These are phyloP conservation scores for Drosophila pruinosa DNA, from an alignment of 1,140 invertebrate species.

Conservation along the genomic window DNA sequence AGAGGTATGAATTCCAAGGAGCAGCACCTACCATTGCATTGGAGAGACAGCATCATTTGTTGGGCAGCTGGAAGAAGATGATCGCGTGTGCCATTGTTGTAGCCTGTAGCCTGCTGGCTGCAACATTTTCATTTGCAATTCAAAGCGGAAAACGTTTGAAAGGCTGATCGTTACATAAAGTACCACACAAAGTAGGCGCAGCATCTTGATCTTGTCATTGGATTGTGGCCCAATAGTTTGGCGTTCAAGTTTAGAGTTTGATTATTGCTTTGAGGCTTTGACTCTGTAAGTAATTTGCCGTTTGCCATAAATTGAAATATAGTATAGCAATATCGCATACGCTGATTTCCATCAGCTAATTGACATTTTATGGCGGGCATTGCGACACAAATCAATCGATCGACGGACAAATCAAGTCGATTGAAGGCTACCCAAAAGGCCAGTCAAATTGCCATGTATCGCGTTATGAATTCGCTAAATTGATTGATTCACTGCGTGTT, in stretches of 20 bases:
- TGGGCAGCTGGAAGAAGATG: conserved; percentile 15
- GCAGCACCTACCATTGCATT: not conserved
- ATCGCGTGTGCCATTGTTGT: conserved; percentile 51
- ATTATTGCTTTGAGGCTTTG: conserved; percentile 29
- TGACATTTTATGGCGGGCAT: conserved; percentile 72
- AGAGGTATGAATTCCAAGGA: conserved; percentile 8
- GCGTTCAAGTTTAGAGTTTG: not conserved
- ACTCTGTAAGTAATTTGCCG: conserved; percentile 46
- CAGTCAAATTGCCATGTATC: conserved; percentile 21
- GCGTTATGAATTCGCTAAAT: conserved; percentile 3
- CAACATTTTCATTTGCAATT: conserved; percentile 72
- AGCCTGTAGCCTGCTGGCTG: not conserved
- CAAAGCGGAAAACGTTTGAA: conserved; percentile 57
- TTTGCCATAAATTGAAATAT: conserved; percentile 72
- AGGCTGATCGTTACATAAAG: conserved; percentile 74
- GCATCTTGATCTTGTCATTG: conserved; percentile 72
- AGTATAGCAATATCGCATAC: conserved; percentile 45
- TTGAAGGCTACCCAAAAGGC: conserved; percentile 15
- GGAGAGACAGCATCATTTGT: conserved; percentile 59
- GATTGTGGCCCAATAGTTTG: conserved; percentile 12
- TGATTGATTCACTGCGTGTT: not conserved
- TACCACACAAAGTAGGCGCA: conserved; percentile 61
- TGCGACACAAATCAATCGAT: conserved; percentile 31
- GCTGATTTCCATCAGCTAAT: conserved; percentile 75
- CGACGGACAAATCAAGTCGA: conserved; percentile 19